Base-by-base conservation (phyloP, 2,113 vertebrate species). In the Todiramphus saurophagus region DNA sequence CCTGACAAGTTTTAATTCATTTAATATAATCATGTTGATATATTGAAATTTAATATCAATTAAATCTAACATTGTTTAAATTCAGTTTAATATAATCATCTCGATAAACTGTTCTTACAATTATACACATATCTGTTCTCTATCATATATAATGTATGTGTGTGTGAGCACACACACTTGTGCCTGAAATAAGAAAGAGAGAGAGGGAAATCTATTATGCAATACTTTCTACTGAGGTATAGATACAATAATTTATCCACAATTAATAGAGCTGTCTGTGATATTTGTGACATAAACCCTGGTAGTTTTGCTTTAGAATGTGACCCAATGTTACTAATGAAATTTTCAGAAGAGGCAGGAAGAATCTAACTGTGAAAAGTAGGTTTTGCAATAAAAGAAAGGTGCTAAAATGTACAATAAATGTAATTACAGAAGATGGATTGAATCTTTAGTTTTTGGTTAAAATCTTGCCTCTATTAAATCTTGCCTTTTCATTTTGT, bases 111-210 rank as follows among this genome's bases (percentile, higher is more conserved):
- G 17, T 75, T 31, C 23, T 28, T 84, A 24, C 13, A 48, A 11
- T 72, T 81, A 77, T 48, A 35, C 17, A 35, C 7, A n/a, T 0
- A 0, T 44, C 46, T 78, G 5, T 63, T 75, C 50, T 76, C 21
- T 67, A 74, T 13, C 23, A 31, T 2, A 44, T 31, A 41, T 83
- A 62, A 10, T 70, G 25, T 70, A 10, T 18, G 17, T 15, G 8
- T 30, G 25, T 15, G 20, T 18, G 6, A 5, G 33, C 28, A 3
- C 13, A 19, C 0, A 0, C 7, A 1, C 10, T 35, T 81, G 5
- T 1, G 2, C n/a, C 51, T 3, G 5, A 43, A 63, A 79, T 1
- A 51, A 12, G 43, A 43, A 20, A 50, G 30, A 70, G 4, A n/a
- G 28, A 55, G 6, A 64, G 11, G 13, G 27, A 53, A 86, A 89